A percentile compares a stretch with the other conserved stretches of the same genome.
phyloP scores from a whole-genome alignment of 2,113 vertebrate species.

The Mastomys natalensis region DNA sequence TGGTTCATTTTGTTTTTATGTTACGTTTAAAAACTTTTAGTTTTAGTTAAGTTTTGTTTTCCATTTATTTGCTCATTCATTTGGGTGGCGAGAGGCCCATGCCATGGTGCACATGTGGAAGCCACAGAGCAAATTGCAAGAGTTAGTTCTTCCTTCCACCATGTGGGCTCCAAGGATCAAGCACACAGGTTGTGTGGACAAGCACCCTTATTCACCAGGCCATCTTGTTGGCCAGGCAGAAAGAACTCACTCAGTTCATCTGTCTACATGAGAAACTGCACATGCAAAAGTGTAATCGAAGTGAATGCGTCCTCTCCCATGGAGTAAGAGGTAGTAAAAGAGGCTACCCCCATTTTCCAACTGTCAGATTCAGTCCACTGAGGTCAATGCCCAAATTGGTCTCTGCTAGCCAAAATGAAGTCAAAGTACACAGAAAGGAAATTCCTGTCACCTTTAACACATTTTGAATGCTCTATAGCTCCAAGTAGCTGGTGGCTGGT shows the following conservation, averaged over 20 bases:
- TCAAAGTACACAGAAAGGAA: neutral
- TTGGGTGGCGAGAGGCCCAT: neutral
- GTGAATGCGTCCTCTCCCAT: rapidly evolving
- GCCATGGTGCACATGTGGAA: too few relatives aligned
- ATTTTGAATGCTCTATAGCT: rapidly evolving
- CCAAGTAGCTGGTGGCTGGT: rapidly evolving
- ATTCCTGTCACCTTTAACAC: neutral
- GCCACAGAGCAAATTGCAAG: neutral
- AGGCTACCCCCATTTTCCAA: neutral
- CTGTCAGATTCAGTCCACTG: neutral
- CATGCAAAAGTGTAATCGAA: rapidly evolving
- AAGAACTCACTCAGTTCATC: neutral
- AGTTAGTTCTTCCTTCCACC: neutral
- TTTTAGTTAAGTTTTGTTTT: neutral
- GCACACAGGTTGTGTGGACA: neutral
- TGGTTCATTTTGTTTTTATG: neutral
- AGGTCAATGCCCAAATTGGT: neutral
- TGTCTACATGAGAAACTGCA: neutral
- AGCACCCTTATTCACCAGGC: neutral
- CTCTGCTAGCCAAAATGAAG: neutral
- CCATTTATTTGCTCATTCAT: neutral
- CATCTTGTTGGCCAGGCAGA: neutral
- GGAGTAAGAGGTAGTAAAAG: neutral
- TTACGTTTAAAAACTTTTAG: neutral
- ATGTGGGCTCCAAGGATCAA: neutral